Evolutionary conservation across 2,113 vertebrate species (phyloP).

Genomic region (Limnothrissa miodon): DNA sequence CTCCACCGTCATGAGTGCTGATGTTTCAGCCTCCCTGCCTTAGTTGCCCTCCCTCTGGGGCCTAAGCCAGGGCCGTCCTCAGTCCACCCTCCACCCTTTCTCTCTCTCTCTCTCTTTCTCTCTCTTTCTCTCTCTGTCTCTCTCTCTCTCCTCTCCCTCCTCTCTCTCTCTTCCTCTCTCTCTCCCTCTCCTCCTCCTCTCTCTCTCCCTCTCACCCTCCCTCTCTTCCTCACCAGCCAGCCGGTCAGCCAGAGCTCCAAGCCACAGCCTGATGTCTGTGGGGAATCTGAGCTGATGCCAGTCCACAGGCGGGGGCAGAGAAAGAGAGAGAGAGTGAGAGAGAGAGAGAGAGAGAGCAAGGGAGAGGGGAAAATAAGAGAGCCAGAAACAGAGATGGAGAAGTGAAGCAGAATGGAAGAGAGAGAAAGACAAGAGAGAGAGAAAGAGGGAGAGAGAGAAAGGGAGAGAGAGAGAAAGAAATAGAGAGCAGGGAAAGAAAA

Average conservation of each 20-base stretch:
- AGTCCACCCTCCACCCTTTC: background rate
- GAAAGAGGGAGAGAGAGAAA: background rate
- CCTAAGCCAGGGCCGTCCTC: background rate
- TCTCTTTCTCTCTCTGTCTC: too few species aligned
- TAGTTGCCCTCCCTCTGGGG: background rate
- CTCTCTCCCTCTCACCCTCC: background rate
- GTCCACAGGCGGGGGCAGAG: background rate
- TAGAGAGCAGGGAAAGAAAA: too few species aligned
- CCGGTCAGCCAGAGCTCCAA: background rate
- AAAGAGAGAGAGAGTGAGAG: background rate
- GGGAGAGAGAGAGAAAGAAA: background rate
- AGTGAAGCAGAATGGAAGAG: too few species aligned
- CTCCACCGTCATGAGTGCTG: background rate
- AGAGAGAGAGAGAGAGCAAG: background rate
- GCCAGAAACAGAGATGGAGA: too few species aligned
- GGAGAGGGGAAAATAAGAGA: too few species aligned
- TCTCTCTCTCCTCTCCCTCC: too few species aligned
- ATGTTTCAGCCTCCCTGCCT: background rate
- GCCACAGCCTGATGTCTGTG: background rate
- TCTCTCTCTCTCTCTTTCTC: too few species aligned
- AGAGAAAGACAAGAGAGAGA: background rate
- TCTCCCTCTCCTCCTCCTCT: background rate
- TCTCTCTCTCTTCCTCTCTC: too few species aligned
- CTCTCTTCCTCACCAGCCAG: background rate
- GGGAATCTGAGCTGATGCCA: background rate